A percentile compares a stretch with the other conserved stretches of the same genome.
Evolutionary conservation across 2,888 invertebrate genomes (phyloP).

Genomic region (Leptopterna dolabrata): DNA sequence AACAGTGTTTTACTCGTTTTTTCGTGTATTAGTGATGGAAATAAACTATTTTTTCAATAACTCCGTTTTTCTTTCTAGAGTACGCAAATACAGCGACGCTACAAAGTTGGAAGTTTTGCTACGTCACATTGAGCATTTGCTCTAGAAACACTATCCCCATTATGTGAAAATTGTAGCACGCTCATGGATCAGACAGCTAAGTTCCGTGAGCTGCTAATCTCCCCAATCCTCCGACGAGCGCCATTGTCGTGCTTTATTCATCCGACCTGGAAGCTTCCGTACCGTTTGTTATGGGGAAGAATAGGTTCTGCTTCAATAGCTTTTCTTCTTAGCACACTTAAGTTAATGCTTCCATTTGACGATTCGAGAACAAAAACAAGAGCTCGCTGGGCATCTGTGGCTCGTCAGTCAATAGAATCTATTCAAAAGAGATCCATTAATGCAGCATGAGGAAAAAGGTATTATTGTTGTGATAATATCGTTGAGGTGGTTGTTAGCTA

Average conservation of each 20-base stretch:
- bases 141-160: not conserved
- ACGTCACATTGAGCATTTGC: not conserved
- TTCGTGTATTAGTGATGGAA: too few relatives aligned
- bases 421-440: too few relatives aligned
- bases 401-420: not conserved
- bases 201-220: not conserved
- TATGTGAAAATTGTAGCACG: not conserved
- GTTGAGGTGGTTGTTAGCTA: too few relatives aligned
- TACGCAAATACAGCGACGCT: not conserved
- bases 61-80: too few relatives aligned
- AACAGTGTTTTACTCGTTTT: too few relatives aligned
- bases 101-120: not conserved
- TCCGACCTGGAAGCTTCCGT: not conserved
- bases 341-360: conserved; percentile 1
- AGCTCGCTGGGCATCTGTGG: not conserved
- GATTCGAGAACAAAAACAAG: not conserved
- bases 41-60: too few relatives aligned
- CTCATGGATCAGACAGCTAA: not conserved
- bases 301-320: conserved; percentile 33
- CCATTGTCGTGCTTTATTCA: conserved; percentile 21
- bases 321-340: conserved; percentile 22
- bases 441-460: too few relatives aligned
- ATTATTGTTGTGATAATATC: too few relatives aligned
- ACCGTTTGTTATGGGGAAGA: conserved; percentile 27
- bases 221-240: not conserved